Evolutionary conservation across 2,888 invertebrate genomes (phyloP), one percentile per base, ranked within the genome.

Genomic region (Drosophila histrio): DNA sequence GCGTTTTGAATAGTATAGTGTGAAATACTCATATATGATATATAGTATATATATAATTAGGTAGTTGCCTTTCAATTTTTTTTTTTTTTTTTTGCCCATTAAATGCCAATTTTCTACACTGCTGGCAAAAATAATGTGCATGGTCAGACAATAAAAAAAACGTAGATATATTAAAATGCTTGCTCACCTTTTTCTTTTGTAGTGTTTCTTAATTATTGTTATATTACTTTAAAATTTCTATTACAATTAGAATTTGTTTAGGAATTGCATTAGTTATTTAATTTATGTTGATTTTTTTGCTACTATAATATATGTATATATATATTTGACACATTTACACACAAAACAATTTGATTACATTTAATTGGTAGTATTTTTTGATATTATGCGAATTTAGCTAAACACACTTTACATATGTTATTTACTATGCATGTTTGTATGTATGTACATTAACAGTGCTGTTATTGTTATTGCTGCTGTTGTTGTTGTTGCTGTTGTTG

Each of bases 241-340:
- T 30, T 36, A 38, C 59, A 47, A 38, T 74, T 77, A 77, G 11
- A 67, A 81, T 87, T 81, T 75, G 61, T 69, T 82, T 87, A 82
- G 79, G 71, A 87, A 82, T 85, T 85, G 62, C 64, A 58, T 73
- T 83, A 79, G 54, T 69, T 66, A 65, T 62, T 72, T 57, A 79
- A 79, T 50, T 58, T 57, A 47, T 58, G 46, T 28, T 38, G 47
- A 44, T 56, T 28, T 38, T 38, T 47, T n/a, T n/a, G n/a, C n/a
- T 28, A 49, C 46, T 46, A 53, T 13, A 32, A 53, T 63, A 8
- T 49, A 43, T 34, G 69, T 57, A 61, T 47, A 32, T 53, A 34
- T 61, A 44, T 32, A 19, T 73, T 73, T 69, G 70, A 73, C 73
- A 77, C 73, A 70, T 32, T 67, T 61, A 65, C 52, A 61, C 53